A percentile compares a stretch with the other conserved stretches of the same genome.
phyloP scores from a whole-genome alignment of 2,888 invertebrate genomes.

The Drosophila bunnanda region DNA sequence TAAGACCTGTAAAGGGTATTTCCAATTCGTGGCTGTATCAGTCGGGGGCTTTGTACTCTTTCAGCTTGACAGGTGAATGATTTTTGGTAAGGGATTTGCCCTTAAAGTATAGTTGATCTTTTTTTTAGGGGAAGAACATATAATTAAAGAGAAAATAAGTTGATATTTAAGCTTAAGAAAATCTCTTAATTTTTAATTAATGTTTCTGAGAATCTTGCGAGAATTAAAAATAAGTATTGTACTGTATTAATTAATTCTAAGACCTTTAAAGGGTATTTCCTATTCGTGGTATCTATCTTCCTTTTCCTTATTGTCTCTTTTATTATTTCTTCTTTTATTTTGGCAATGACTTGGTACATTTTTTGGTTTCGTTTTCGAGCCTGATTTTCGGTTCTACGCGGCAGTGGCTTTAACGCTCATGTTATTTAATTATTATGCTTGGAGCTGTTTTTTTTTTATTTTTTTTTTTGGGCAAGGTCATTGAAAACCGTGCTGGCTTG shows the following conservation, averaged over 20 bases:
- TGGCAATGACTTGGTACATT: slow-evolving; percentile 56
- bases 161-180: background rate
- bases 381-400: slow-evolving; percentile 63
- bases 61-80: background rate
- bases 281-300: background rate
- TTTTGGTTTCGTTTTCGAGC: slow-evolving; percentile 70
- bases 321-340: slow-evolving; percentile 14
- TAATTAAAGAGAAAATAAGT: background rate
- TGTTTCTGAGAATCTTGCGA: background rate
- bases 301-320: slow-evolving; percentile 5
- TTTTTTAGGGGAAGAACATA: background rate
- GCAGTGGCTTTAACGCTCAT: slow-evolving; percentile 63
- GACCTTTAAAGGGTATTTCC: background rate
- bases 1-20: background rate
- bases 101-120: background rate
- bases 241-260: background rate
- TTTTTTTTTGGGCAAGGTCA: slow-evolving; percentile 79
- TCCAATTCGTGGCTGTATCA: background rate
- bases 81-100: background rate
- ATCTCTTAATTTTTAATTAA: background rate
- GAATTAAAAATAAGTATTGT: background rate
- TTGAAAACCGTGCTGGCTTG: slow-evolving; percentile 49
- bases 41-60: slow-evolving; percentile 1
- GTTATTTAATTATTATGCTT: slow-evolving; percentile 79
- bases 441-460: slow-evolving; percentile 72